Evolutionary conservation across 2,113 vertebrate species (phyloP).

Genomic region (Lethenteron reissneri): DNA sequence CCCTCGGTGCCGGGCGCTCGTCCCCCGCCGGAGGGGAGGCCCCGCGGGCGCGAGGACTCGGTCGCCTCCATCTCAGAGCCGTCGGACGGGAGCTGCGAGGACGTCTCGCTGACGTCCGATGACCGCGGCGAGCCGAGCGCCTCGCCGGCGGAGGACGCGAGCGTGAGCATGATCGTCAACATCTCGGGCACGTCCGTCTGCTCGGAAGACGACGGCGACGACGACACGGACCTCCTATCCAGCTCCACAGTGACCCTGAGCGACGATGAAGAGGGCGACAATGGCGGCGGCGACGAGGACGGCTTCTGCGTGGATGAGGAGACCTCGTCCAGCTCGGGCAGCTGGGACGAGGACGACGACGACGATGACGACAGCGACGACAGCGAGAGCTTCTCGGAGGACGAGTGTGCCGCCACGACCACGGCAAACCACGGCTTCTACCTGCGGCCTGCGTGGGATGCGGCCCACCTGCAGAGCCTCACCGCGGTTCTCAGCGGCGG

Average conservation of each 20-base stretch:
- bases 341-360: too few species aligned
- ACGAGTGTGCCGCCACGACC: too few species aligned
- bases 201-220: constrained; percentile 69
- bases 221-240: constrained; percentile 73
- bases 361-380: too few species aligned
- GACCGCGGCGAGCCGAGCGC: constrained; percentile 46
- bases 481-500: too few species aligned
- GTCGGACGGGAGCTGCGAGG: constrained; percentile 44
- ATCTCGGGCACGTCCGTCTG: constrained; percentile 81
- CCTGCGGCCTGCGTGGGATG: too few species aligned
- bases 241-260: constrained; percentile 90
- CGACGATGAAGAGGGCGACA: constrained; percentile 68
- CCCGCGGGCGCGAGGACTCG: constrained; percentile 52
- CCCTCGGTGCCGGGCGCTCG: constrained; percentile 25
- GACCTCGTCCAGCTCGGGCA: too few species aligned
- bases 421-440: too few species aligned
- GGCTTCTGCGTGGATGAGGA: constrained; percentile 59
- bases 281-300: constrained; percentile 50
- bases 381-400: too few species aligned
- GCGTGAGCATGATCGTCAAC: constrained; percentile 90
- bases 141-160: constrained; percentile 30
- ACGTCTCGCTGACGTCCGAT: constrained; percentile 65
- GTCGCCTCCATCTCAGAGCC: constrained; percentile 62
- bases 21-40: constrained; percentile 26
- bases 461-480: too few species aligned